A percentile compares a stretch with the other conserved stretches of the same genome.
Conservation (phyloP, 2,113 vertebrate species). For the Triplophysa rosa region DNA sequence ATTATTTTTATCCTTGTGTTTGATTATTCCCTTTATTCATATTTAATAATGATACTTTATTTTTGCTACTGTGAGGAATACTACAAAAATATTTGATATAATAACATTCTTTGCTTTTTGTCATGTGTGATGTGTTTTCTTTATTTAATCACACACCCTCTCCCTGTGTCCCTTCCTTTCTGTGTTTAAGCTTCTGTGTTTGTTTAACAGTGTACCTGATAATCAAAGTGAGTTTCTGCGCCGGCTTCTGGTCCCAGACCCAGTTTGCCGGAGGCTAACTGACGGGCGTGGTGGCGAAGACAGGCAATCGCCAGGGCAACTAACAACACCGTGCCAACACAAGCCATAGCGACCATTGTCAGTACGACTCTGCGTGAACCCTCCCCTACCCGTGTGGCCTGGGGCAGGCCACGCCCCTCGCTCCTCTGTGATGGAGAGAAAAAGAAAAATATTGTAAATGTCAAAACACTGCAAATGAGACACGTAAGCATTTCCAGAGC, state of each 20-base stretch:
- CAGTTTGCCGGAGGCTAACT: slow-evolving; percentile 86
- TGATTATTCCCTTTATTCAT: too few species aligned
- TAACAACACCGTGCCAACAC: slow-evolving; percentile 82
- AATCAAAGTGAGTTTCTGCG: slow-evolving; percentile 90
- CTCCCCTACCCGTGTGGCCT: slow-evolving; percentile 71
- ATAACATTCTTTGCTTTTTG: too few species aligned
- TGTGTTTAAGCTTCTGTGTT: background rate
- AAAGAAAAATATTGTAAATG: background rate
- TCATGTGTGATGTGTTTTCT: too few species aligned
- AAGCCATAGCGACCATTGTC: slow-evolving; percentile 86
- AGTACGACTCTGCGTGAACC: slow-evolving; percentile 85
- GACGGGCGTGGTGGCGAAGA: slow-evolving; percentile 83
- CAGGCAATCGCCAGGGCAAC: slow-evolving; percentile 80
- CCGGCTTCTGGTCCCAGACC: slow-evolving; percentile 92
- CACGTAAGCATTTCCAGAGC: too few species aligned
- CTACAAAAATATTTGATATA: too few species aligned
- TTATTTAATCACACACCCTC: background rate
- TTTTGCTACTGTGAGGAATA: too few species aligned
- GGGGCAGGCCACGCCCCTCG: slow-evolving; percentile 75
- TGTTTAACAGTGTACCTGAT: slow-evolving; percentile 80
- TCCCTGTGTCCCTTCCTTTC: background rate
- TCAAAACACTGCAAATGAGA: background rate
- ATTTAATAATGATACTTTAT: too few species aligned
- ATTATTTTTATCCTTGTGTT: too few species aligned
- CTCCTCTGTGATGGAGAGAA: slow-evolving; percentile 70